Evolutionary conservation across 2,797 vertebrate species (phyloP).

Genomic region (Lemur catta): DNA sequence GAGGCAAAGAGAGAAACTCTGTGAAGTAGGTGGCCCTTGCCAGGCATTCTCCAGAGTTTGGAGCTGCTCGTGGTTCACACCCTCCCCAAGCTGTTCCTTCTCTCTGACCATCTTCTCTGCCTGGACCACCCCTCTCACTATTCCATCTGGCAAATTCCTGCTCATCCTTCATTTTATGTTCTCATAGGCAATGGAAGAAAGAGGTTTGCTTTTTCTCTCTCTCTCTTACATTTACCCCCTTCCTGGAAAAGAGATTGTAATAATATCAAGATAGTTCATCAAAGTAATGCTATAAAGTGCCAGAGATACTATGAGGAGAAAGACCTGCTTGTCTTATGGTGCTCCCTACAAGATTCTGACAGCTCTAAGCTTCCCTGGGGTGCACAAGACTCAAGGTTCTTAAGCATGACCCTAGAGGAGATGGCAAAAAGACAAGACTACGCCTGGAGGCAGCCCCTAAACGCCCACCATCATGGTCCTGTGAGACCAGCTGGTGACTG

Average conservation of each 20-base stretch:
- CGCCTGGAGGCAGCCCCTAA: background rate
- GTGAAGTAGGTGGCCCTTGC: background rate
- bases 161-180: background rate
- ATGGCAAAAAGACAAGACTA: background rate
- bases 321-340: background rate
- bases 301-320: background rate
- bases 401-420: background rate
- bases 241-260: background rate
- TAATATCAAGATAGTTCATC: background rate
- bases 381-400: background rate
- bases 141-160: background rate
- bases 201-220: background rate
- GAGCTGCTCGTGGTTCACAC: fast-evolving
- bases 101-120: background rate
- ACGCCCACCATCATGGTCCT: background rate
- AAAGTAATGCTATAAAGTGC: background rate
- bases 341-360: background rate
- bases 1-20: background rate
- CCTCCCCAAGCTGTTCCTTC: background rate
- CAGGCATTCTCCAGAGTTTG: too few relatives aligned
- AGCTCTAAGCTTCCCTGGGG: background rate
- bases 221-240: background rate
- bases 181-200: background rate
- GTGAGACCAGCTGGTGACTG: background rate
- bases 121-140: background rate